These are phyloP conservation scores for Caradrina kadenii DNA, from an alignment of 2,888 invertebrate species.

Conservation along the genomic window DNA sequence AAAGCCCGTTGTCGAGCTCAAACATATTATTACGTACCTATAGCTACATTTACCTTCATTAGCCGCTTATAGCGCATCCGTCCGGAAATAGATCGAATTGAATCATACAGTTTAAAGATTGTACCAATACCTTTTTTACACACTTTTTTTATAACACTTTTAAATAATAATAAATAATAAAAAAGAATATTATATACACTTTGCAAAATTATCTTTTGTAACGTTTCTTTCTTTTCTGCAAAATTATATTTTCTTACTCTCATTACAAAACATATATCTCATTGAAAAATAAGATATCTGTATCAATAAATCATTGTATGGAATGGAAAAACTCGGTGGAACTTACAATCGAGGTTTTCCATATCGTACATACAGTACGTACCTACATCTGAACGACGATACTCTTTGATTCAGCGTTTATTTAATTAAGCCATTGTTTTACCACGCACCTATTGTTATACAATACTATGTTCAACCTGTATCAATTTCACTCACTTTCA, in stretches of 20 bases:
- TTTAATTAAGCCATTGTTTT: constrained; percentile 56
- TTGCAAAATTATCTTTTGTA: too few species aligned
- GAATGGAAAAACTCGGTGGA: too few species aligned
- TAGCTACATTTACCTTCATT: neutral
- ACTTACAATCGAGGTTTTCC: too few species aligned
- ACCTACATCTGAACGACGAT: constrained; percentile 27
- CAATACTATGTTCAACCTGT: constrained; percentile 47
- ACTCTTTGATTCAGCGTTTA: constrained; percentile 42
- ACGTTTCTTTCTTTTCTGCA: too few species aligned
- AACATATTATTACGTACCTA: constrained; percentile 2
- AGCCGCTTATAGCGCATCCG: neutral
- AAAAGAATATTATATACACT: too few species aligned
- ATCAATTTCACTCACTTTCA: constrained; percentile 52
- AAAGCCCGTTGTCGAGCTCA: neutral
- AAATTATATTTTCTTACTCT: neutral
- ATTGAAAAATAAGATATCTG: neutral
- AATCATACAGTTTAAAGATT: too few species aligned
- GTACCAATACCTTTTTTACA: too few species aligned
- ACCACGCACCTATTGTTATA: constrained; percentile 48
- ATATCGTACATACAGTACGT: too few species aligned
- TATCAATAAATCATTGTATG: constrained; percentile 10
- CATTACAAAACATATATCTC: neutral
- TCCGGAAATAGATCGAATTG: too few species aligned
- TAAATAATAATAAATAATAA: too few species aligned
- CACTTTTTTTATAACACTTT: too few species aligned